These are phyloP conservation scores for Aspidiotus rigidus DNA, from an alignment of 2,888 invertebrate species.

Conservation along the genomic window DNA sequence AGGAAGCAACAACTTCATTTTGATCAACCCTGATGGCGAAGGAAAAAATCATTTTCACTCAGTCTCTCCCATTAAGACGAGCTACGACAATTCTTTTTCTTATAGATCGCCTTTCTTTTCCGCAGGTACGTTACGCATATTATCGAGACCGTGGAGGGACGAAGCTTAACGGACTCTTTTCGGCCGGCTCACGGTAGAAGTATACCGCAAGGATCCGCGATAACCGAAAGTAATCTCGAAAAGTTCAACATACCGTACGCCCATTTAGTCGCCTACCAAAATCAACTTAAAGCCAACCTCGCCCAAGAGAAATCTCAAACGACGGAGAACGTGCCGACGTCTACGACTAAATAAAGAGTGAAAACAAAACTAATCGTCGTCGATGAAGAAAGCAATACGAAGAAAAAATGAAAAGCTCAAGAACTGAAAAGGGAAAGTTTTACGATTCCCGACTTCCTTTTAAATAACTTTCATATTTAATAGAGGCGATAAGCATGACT, in stretches of 20 bases:
- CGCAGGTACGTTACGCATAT: constrained; percentile 14
- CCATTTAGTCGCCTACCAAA: constrained; percentile 20
- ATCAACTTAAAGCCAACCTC: constrained; percentile 8
- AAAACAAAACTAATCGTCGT: no score
- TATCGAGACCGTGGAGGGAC: constrained; percentile 14
- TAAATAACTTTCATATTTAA: constrained; percentile 6
- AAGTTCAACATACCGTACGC: constrained; percentile 24
- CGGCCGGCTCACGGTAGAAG: constrained; percentile 6
- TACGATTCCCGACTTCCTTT: not conserved
- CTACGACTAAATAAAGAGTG: not conserved
- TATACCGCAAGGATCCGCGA: not conserved
- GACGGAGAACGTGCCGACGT: not conserved
- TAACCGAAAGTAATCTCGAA: constrained; percentile 5
- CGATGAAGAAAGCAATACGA: no score
- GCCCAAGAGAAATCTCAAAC: not conserved
- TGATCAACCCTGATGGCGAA: no score
- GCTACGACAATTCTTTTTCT: not conserved
- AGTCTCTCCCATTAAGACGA: no score
- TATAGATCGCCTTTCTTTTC: not conserved
- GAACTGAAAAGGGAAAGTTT: no score
- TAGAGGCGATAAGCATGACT: not conserved
- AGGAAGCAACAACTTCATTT: no score
- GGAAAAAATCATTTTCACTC: no score
- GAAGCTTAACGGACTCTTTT: constrained; percentile 3
- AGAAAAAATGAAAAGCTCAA: no score